phyloP scores from a whole-genome alignment of 2,888 invertebrate species.

The Phrixothrix hirtus region DNA sequence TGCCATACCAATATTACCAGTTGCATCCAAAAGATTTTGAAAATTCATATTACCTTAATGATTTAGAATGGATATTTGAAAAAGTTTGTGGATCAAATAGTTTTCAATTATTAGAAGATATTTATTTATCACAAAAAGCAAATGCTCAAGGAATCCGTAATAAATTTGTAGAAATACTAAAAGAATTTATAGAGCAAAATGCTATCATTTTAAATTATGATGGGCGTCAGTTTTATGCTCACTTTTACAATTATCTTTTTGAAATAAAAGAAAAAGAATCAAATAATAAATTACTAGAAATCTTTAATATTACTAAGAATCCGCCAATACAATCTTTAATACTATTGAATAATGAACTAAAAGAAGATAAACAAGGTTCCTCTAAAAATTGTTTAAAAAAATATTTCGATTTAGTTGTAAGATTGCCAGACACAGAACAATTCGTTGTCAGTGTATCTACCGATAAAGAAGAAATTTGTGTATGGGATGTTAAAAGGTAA shows the following conservation, averaged over 20 bases:
- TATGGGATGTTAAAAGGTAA: constrained; percentile 75
- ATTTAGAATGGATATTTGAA: constrained; percentile 77
- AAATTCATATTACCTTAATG: constrained; percentile 71
- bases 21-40: constrained; percentile 64
- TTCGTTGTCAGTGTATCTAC: constrained; percentile 78
- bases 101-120: constrained; percentile 76
- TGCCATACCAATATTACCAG: constrained; percentile 77
- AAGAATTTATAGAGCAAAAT: constrained; percentile 72
- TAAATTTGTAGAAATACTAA: constrained; percentile 62
- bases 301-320: constrained; percentile 58
- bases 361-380: constrained; percentile 18
- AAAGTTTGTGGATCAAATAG: constrained; percentile 79
- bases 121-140: constrained; percentile 57
- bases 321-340: constrained; percentile 67
- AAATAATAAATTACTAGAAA: constrained; percentile 44
- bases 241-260: constrained; percentile 62
- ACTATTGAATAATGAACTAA: constrained; percentile 56
- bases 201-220: constrained; percentile 77
- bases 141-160: constrained; percentile 47
- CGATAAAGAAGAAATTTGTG: constrained; percentile 74
- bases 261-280: constrained; percentile 37
- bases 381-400: constrained; percentile 43
- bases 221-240: constrained; percentile 79
- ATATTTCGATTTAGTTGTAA: constrained; percentile 64
- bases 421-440: constrained; percentile 68